Base-by-base conservation (phyloP, 2,888 invertebrate genomes). In the Andrena minutula region DNA sequence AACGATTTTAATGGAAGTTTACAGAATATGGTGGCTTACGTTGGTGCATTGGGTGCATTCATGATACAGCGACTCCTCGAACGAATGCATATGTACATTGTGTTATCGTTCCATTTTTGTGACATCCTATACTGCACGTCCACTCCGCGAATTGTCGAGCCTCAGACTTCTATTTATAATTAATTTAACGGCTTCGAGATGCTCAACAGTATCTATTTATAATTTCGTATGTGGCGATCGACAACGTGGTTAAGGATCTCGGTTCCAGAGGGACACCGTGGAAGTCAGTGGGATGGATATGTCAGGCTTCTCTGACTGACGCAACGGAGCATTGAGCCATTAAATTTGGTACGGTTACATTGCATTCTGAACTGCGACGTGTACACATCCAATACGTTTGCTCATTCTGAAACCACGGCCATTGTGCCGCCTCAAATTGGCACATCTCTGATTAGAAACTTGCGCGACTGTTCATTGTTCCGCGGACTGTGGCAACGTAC, bases 381-480 rank as follows among this genome's bases (percentile, higher is more conserved):
- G 74, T 58, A 73, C 80, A 49, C 70, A 82, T 85, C 81, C 85
- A 81, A 86, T 85, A 81, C 72, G 82, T 82, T 78, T 80, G 75
- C 79, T 79, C 88, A 88, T 89, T 89, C 88, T 87, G 83, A 89
- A 88, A 90, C 87, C 83, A 80, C 79, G 79, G 71, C 79, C 86
- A 90, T 91, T 90, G 86, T 91, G 86, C 86, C 69, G 75, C 78
- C 23, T 69, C 79, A 91, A 93, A 91, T 91, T 91, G 91, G 92
- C 83, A 90, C 91, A 93, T 91, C 90, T 84, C 89, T 90, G 92
- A 92, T 92, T 91, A 77, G 90, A 92, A 91, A 92, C 86, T 91
- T 89, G 83, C 83, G 79, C 77, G 75, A 82, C 79, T 74, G 77
- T 75, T 86, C 86, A 88, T 88, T 88, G 85, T 88, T 82, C 68